Evolutionary conservation across 2,888 invertebrate genomes (phyloP).

Genomic region (Drosophila hawaiiensis): DNA sequence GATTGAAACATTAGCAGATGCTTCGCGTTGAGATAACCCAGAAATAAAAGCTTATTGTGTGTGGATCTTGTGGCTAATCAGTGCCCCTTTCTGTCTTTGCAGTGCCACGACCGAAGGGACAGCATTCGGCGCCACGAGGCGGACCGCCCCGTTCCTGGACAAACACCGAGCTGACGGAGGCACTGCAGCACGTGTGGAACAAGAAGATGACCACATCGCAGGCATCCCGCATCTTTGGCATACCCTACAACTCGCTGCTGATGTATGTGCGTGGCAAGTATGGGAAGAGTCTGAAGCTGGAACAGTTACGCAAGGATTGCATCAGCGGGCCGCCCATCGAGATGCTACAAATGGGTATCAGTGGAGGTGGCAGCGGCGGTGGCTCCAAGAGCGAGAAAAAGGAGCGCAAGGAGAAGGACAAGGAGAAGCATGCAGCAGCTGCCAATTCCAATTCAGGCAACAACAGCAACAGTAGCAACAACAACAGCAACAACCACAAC

Average conservation of each 20-base stretch:
- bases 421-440: constrained; percentile 61
- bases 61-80: constrained; percentile 42
- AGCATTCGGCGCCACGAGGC: constrained; percentile 95
- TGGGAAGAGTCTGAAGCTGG: constrained; percentile 95
- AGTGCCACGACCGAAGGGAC: constrained; percentile 94
- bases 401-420: constrained; percentile 74
- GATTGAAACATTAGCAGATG: constrained; percentile 85
- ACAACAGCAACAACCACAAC: constrained; percentile 28
- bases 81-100: constrained; percentile 73
- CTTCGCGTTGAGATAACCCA: constrained; percentile 79
- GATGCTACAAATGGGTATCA: constrained; percentile 88
- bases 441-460: constrained; percentile 19
- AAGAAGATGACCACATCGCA: constrained; percentile 97
- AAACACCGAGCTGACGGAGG: constrained; percentile 95
- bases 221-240: constrained; percentile 95
- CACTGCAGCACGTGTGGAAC: constrained; percentile 97
- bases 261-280: constrained; percentile 97
- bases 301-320: constrained; percentile 94
- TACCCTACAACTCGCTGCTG: constrained; percentile 95
- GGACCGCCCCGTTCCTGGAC: constrained; percentile 97
- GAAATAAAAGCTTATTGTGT: constrained; percentile 21
- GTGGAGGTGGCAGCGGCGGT: constrained; percentile 76
- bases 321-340: constrained; percentile 92
- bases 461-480: constrained; percentile 25
- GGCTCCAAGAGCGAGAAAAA: constrained; percentile 73